These are phyloP conservation scores for Megalops atlanticus DNA, from an alignment of 2,113 vertebrate species.

Conservation along the genomic window DNA sequence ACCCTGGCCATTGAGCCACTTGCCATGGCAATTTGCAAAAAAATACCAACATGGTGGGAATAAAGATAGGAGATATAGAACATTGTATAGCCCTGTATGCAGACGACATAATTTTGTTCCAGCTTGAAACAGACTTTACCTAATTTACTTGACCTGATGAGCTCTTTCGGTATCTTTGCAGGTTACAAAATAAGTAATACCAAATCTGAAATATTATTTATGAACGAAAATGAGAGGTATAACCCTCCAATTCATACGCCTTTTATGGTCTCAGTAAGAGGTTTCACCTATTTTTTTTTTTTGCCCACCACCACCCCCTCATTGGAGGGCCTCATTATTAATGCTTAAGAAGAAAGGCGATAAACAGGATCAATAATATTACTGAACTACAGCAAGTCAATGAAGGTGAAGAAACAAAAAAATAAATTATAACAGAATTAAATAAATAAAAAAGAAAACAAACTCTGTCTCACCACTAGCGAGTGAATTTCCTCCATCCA, in stretches of 20 bases:
- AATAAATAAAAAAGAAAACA: too few relatives aligned
- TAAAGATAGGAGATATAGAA: slow-evolving; percentile 2
- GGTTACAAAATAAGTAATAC: slow-evolving; percentile 19
- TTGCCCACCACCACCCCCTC: too few relatives aligned
- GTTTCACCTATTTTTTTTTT: background rate
- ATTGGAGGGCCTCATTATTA: too few relatives aligned
- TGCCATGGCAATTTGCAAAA: slow-evolving; percentile 3
- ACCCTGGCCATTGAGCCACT: background rate
- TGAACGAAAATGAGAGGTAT: background rate
- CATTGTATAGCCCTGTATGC: slow-evolving; percentile 1
- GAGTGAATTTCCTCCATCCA: too few relatives aligned
- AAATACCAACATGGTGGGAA: background rate
- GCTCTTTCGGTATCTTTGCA: background rate
- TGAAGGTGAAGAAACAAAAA: too few relatives aligned
- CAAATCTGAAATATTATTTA: background rate
- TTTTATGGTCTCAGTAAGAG: background rate
- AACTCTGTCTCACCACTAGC: too few relatives aligned
- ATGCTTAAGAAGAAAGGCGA: too few relatives aligned
- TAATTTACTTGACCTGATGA: background rate
- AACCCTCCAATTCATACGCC: background rate
- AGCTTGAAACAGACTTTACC: background rate
- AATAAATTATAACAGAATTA: too few relatives aligned
- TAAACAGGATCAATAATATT: too few relatives aligned
- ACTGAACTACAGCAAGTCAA: too few relatives aligned
- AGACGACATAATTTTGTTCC: background rate